Conservation (phyloP, 2,888 invertebrate genomes). For the Volucella zonaria region DNA sequence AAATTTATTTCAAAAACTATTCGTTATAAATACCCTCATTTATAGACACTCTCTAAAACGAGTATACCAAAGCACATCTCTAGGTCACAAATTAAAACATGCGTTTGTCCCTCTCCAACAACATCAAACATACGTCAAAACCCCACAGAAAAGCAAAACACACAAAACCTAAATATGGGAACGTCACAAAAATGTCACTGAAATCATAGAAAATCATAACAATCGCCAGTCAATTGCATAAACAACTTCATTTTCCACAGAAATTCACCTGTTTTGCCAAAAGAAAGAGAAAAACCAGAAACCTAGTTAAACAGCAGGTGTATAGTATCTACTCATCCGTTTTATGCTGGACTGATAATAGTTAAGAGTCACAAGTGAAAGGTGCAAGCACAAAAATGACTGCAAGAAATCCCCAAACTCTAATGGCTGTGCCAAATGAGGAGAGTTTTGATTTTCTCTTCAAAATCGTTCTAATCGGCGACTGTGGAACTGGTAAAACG, state of each 20-base stretch:
- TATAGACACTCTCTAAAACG: not conserved
- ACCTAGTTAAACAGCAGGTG: constrained; percentile 32
- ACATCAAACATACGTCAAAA: constrained; percentile 42
- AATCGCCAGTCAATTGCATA: constrained; percentile 68
- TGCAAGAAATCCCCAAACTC: constrained; percentile 89
- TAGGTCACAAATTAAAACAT: not conserved
- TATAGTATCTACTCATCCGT: not conserved
- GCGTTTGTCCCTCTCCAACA: constrained; percentile 22
- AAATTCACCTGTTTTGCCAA: constrained; percentile 56
- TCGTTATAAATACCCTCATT: not conserved
- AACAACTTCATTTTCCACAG: constrained; percentile 50
- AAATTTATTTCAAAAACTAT: too few relatives aligned
- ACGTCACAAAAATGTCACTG: constrained; percentile 68
- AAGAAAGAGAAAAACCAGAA: not conserved
- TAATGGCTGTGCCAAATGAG: constrained; percentile 89
- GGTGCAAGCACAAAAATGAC: constrained; percentile 84
- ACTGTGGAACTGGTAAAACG: constrained; percentile 95
- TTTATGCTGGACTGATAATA: constrained; percentile 12
- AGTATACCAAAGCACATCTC: constrained; percentile 8
- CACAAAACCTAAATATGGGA: constrained; percentile 65
- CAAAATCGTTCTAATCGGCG: constrained; percentile 96
- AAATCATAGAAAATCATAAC: constrained; percentile 70
- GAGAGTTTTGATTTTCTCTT: constrained; percentile 96
- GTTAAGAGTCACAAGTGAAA: constrained; percentile 1
- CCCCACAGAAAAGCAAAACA: constrained; percentile 32